A percentile compares a stretch with the other conserved stretches of the same genome.
phyloP scores from a whole-genome alignment of 2,113 vertebrate species.

The Bubalus kerabau region DNA sequence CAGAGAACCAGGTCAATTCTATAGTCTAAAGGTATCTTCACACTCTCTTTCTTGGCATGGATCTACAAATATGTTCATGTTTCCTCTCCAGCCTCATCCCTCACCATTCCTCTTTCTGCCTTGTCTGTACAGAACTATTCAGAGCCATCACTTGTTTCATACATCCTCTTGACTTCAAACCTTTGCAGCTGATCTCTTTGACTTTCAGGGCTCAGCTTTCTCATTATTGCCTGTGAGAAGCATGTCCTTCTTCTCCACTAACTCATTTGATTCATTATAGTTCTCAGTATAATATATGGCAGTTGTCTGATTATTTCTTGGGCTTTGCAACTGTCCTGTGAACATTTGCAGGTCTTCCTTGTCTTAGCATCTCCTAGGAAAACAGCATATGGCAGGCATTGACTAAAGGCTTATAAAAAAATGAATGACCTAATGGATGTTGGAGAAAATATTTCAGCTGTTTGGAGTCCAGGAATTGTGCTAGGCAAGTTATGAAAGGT shows the following conservation, averaged over 20 bases:
- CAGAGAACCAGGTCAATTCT: not conserved
- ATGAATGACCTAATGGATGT: not conserved
- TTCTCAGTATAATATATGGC: not conserved
- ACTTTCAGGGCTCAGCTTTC: not conserved
- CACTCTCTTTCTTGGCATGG: not conserved
- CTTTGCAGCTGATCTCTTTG: not conserved
- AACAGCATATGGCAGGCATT: not conserved
- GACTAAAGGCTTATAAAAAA: not conserved
- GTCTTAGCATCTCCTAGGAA: not conserved
- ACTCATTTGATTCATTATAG: not conserved
- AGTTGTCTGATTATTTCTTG: not conserved
- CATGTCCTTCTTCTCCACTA: not conserved
- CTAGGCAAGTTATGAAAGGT: not conserved
- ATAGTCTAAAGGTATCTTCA: not conserved
- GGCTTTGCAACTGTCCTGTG: not conserved
- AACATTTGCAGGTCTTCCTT: not conserved
- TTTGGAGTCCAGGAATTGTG: not conserved
- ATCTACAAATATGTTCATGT: not conserved
- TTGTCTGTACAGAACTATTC: not conserved
- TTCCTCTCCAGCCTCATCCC: not conserved
- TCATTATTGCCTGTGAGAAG: not conserved
- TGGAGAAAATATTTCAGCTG: not conserved
- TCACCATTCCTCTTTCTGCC: not conserved
- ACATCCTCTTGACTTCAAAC: not conserved
- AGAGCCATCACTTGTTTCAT: not conserved